Evolutionary conservation across 2,113 vertebrate genomes (phyloP).

Genomic region (Salminus brasiliensis): DNA sequence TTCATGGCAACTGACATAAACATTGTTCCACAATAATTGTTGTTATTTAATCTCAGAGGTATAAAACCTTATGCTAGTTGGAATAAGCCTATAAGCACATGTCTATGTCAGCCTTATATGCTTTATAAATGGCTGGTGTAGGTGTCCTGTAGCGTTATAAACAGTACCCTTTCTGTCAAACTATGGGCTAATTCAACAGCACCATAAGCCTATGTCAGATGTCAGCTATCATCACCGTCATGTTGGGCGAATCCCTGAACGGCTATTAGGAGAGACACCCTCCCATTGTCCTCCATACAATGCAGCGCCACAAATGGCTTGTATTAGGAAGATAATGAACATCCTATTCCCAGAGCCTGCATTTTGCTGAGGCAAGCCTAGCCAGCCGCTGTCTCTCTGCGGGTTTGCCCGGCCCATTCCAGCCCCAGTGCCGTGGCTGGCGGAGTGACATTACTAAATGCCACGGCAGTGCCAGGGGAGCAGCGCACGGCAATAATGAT

Average conservation of each 20-base stretch:
- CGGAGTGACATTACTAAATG: constrained; percentile 55
- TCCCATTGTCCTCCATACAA: constrained; percentile 17
- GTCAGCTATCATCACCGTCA: constrained; percentile 19
- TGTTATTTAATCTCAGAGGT: too few species aligned
- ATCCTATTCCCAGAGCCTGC: constrained; percentile 24
- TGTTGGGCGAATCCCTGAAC: not conserved
- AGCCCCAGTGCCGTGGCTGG: constrained; percentile 29
- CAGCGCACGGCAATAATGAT: constrained; percentile 51
- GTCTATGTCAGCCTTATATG: too few species aligned
- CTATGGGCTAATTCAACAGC: not conserved
- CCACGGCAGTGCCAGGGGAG: constrained; percentile 50
- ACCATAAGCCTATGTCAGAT: not conserved
- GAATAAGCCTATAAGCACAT: too few species aligned
- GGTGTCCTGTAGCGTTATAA: too few species aligned
- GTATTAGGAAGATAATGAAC: constrained; percentile 46
- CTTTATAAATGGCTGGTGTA: too few species aligned
- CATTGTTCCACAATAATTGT: too few species aligned
- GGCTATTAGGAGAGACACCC: constrained; percentile 15
- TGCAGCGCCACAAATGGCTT: constrained; percentile 35
- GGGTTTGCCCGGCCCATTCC: constrained; percentile 33
- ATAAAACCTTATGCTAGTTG: too few species aligned
- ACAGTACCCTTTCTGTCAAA: not conserved
- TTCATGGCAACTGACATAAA: too few species aligned
- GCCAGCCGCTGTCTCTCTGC: constrained; percentile 34
- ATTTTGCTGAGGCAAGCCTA: constrained; percentile 48